Evolutionary conservation across 2,888 invertebrate species (phyloP).

Genomic region (Apotomis turbidana): DNA sequence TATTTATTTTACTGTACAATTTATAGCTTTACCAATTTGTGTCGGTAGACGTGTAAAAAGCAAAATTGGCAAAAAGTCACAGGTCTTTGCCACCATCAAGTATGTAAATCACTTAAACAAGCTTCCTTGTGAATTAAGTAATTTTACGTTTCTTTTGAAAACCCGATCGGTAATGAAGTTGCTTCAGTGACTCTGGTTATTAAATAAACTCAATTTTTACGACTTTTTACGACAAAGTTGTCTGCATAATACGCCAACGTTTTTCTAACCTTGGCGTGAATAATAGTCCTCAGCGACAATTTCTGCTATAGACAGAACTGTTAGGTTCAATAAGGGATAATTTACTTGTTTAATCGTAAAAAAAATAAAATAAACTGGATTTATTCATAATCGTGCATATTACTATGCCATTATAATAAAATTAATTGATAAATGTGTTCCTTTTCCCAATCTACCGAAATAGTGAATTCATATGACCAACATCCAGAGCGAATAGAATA

Average conservation of each 20-base stretch:
- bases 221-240: too few species aligned
- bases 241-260: too few species aligned
- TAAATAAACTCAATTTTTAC: background rate
- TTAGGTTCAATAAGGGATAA: too few species aligned
- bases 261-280: too few species aligned
- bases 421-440: too few species aligned
- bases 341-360: too few species aligned
- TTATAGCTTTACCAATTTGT: background rate
- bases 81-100: background rate
- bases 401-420: too few species aligned
- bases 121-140: slow-evolving; percentile 6
- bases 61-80: background rate
- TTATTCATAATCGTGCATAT: too few species aligned
- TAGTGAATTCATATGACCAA: background rate
- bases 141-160: slow-evolving; percentile 11
- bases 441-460: background rate
- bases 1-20: too few species aligned
- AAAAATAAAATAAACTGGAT: too few species aligned
- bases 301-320: too few species aligned
- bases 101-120: slow-evolving; percentile 9
- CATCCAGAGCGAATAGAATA: background rate
- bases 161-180: slow-evolving; percentile 6
- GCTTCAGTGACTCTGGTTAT: background rate
- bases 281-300: too few species aligned
- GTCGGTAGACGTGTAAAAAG: background rate